Evolutionary conservation across 2,888 invertebrate species (phyloP).

Genomic region (Podabrus alpinus): DNA sequence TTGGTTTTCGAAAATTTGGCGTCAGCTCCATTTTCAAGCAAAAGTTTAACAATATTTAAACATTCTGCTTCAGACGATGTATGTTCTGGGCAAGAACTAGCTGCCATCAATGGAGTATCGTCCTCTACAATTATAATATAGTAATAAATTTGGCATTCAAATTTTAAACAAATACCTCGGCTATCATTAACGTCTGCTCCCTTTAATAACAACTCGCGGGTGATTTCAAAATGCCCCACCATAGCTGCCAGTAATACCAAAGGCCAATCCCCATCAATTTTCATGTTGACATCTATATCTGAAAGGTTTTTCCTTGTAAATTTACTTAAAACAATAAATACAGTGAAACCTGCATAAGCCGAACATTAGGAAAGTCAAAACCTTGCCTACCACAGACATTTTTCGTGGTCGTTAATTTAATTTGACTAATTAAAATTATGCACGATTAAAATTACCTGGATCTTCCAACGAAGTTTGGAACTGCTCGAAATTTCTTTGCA

Average conservation of each 20-base stretch:
- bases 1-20: slow-evolving; percentile 62
- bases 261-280: slow-evolving; percentile 64
- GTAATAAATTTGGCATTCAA: not conserved
- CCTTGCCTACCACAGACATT: too few relatives aligned
- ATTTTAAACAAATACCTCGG: slow-evolving; percentile 37
- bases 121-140: slow-evolving; percentile 57
- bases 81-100: slow-evolving; percentile 63
- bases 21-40: slow-evolving; percentile 60
- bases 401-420: too few relatives aligned
- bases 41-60: slow-evolving; percentile 45
- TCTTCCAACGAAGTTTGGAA: slow-evolving; percentile 42
- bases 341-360: too few relatives aligned
- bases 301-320: not conserved
- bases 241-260: slow-evolving; percentile 65
- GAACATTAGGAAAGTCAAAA: too few relatives aligned
- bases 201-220: slow-evolving; percentile 58
- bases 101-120: slow-evolving; percentile 66
- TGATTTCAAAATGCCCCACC: slow-evolving; percentile 60
- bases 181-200: slow-evolving; percentile 64
- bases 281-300: slow-evolving; percentile 51
- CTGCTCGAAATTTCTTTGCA: slow-evolving; percentile 52
- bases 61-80: slow-evolving; percentile 57
- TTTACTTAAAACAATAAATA: not conserved
- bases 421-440: not conserved
- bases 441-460: slow-evolving; percentile 7